Conservation (phyloP, 2,113 vertebrate species). For the Uropsilus gracilis region DNA sequence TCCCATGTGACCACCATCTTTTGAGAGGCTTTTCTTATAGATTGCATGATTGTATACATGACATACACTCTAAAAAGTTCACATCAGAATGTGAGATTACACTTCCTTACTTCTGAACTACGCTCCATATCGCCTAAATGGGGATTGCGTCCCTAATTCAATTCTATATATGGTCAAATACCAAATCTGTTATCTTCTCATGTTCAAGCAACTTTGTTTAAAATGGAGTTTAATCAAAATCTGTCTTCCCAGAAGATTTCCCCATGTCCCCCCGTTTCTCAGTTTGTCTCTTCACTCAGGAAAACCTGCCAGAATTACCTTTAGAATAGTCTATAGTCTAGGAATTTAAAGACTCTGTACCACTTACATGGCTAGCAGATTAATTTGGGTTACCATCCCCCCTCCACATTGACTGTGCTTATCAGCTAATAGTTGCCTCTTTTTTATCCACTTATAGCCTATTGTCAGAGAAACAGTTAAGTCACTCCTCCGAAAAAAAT, state of each 20-base stretch:
- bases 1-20: accelerated
- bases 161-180: not conserved
- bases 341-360: not conserved
- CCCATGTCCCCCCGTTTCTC: no score
- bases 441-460: not conserved
- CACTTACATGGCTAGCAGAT: not conserved
- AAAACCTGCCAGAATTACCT: not conserved
- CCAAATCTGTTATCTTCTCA: not conserved
- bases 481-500: not conserved
- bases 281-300: not conserved
- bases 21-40: not conserved
- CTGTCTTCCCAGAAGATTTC: not conserved
- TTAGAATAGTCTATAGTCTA: not conserved
- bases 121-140: accelerated
- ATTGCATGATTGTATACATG: not conserved
- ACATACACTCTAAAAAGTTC: not conserved
- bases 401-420: not conserved
- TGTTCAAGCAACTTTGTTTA: not conserved
- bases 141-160: not conserved
- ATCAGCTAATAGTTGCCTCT: not conserved
- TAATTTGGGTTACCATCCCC: not conserved
- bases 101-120: not conserved
- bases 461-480: not conserved
- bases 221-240: not conserved
- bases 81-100: not conserved